Percentiles rank a stretch among this genome's conserved stretches.
Evolutionary conservation across 2,888 invertebrate genomes (phyloP).

Genomic region (Eulithis prunata): DNA sequence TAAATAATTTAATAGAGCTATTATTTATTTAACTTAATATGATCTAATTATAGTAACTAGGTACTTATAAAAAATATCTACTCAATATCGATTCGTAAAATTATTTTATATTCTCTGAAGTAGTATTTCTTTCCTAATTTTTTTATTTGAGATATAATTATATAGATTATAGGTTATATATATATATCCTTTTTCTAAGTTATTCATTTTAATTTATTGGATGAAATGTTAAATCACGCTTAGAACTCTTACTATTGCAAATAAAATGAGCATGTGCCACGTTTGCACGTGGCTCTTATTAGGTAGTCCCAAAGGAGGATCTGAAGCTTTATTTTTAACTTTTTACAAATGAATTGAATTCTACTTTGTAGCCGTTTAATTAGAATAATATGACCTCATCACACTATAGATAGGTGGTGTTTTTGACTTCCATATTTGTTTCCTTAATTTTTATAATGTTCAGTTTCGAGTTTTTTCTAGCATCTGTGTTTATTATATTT

Average conservation of each 20-base stretch:
- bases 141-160: too few species aligned
- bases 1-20: slow-evolving; percentile 14
- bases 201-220: neutral
- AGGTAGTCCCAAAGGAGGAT: too few species aligned
- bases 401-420: neutral
- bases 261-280: neutral
- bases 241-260: neutral
- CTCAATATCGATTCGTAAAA: neutral
- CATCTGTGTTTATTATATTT: slow-evolving; percentile 33
- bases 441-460: neutral
- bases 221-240: slow-evolving; percentile 1
- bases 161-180: neutral
- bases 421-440: neutral
- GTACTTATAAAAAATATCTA: neutral
- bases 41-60: neutral
- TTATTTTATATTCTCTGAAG: neutral
- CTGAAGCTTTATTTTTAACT: too few species aligned
- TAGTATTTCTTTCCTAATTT: too few species aligned
- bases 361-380: neutral
- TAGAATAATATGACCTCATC: too few species aligned
- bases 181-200: neutral
- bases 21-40: slow-evolving; percentile 12
- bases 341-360: neutral
- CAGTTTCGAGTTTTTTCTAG: slow-evolving; percentile 10
- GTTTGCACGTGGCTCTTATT: neutral